Evolutionary conservation across 2,113 vertebrate genomes (phyloP), one percentile per base, ranked within the genome.

Genomic region (Greenwoodochromis staneri): DNA sequence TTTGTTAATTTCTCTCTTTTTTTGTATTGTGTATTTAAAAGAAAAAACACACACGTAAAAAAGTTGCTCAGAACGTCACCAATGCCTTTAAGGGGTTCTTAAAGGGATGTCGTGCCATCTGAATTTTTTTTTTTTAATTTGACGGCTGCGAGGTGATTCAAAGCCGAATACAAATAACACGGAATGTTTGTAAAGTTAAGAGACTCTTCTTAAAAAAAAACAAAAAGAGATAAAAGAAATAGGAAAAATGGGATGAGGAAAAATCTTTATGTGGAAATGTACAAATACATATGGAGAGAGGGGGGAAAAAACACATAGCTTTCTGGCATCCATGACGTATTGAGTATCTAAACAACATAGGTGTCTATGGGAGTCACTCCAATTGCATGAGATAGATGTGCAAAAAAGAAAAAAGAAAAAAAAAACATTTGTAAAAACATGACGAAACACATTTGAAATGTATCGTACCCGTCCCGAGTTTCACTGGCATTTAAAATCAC

Each of bases 331-430:
- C 86, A 85, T 93, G 91, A 89, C 90, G 84, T 95, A 91, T 80
- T 94, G 90, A 93, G 76, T 93, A 93, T 93, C 89, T 93, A 87
- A 88, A 94, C 84, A 84, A 85, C 91, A 86, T 94, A 86, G 55
- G 85, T 93, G 93, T 96, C 93, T 87, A 85, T 59, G 84, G 90
- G 89, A 93, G 85, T 95, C 91, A 91, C 91, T 93, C 81, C 91
- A 92, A 92, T 93, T 95, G 96, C 96, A 96, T 96, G 96, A 95
- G 81, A 93, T 96, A 92, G 92, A 94, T 94, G 94, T 96, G 90
- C 82, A 93, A 89, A 86, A 87, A 87, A 59, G 29, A 47, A 81
- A 59, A 73, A 31, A 29, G 36, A 38, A 24, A 36, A 49, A 86
- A 86, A 86, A 90, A 94, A 84, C 88, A 94, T 94, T 95, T 94